These are phyloP conservation scores for Aphelinus atriplicis DNA, from an alignment of 1,140 invertebrate species.

Conservation along the genomic window DNA sequence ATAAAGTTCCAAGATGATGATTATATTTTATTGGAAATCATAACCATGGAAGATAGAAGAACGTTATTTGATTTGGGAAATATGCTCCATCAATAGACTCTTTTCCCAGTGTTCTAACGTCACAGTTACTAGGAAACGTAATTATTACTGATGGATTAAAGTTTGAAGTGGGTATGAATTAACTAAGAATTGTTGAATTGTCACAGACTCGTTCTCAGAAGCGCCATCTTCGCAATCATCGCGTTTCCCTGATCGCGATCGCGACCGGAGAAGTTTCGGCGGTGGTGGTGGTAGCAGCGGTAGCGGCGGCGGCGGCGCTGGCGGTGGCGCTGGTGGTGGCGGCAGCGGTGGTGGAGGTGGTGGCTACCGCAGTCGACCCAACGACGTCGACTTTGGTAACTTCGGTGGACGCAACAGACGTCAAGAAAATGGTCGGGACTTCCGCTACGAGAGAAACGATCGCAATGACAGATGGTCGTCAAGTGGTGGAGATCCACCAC, in stretches of 20 bases:
- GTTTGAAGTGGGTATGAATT: no score
- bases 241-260: constrained; percentile 21
- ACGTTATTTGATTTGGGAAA: no score
- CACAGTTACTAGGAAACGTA: no score
- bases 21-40: no score
- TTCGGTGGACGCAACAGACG: constrained; percentile 62
- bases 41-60: no score
- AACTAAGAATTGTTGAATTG: no score
- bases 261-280: not conserved
- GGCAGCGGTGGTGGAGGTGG: constrained; percentile 67
- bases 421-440: constrained; percentile 49
- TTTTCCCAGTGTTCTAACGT: no score
- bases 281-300: constrained; percentile 65
- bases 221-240: constrained; percentile 37
- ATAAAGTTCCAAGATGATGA: no score
- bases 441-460: constrained; percentile 56
- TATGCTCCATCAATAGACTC: no score
- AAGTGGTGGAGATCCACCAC: constrained; percentile 43
- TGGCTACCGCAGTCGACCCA: constrained; percentile 64
- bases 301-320: constrained; percentile 66
- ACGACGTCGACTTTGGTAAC: constrained; percentile 64
- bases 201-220: constrained; percentile 31
- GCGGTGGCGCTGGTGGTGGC: constrained; percentile 62
- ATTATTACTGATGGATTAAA: no score
- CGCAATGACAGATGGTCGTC: constrained; percentile 53